Base-by-base conservation (phyloP, 2,113 vertebrate species). In the Haemorhous mexicanus region DNA sequence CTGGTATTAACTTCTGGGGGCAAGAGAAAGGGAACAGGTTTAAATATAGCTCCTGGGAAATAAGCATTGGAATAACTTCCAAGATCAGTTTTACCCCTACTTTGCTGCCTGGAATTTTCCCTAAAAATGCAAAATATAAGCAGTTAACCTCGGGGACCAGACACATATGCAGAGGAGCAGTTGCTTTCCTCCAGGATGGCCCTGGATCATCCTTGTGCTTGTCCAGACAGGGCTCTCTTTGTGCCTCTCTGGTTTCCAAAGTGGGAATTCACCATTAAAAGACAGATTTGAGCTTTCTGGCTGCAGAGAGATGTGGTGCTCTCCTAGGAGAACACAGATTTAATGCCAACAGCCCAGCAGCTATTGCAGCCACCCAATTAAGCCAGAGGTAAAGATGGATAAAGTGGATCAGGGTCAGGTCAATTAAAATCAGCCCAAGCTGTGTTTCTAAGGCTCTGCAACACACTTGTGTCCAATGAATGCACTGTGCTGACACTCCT, bases 321-420 rank as follows among this genome's bases (percentile, higher is more conserved):
- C 52, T 78, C 7, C 3, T 2, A 33, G 35, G 73, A 52, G 87
- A 88, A 18, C 39, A 33, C 26, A 72, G 43, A 59, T 59, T 79
- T 50, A 61, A 43, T 23, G 19, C 14, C 43, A 76, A 62, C 47
- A 91, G 58, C 37, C 56, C 27, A 46, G 82, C 64, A 89, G 77
- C 62, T 70, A 84, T 32, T 6, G 20, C 79, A 90, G 33, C 59
- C 69, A 43, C 70, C 69, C 0, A 2, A 62, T 83, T 97, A 91
- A 81, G 80, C 32, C 70, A 67, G 70, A 30, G 69, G 79, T 91
- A 95, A 95, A 95, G 93, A 97, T 96, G 85, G 95, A 93, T 96
- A 66, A 86, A 85, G 93, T 89, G 94, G 95, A 92, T 95, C 95
- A 82, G 89, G 96, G 94, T 96, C 94, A 97, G 92, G 92, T 83